Base-by-base conservation (phyloP, 2,797 vertebrate genomes). In the Acrocephalus scirpaceus region DNA sequence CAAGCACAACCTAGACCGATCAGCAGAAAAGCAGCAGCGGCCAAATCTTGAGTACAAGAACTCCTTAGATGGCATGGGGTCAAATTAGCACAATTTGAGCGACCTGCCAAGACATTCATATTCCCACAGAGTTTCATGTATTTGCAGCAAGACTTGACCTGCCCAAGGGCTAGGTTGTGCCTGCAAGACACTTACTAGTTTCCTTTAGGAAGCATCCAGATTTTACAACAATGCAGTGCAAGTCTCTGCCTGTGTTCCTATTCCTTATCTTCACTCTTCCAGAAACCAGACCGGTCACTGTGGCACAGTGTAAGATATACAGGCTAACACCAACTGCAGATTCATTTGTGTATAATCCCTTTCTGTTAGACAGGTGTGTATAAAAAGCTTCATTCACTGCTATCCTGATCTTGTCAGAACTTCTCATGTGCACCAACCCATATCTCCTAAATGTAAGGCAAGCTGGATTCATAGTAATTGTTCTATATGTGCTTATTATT, bases 261-360 rank as follows among this genome's bases (percentile, higher is more conserved):
- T 23, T 92, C 70, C 70, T 95, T 96, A 92, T 96, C 91, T 88
- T 57, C 64, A 30, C 62, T 91, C 64, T 73, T 73, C 77, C 95
- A 95, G 96, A 85, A 95, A 57, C 65, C 4, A 78, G 69, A 38
- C 4, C 3, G 48, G 95, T 77, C 89, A 81, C 89, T 79, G 70
- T 29, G 72, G 88, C 64, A 71, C 8, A 60, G 64, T 6, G 12
- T 1, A 27, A 93, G 92, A 91, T 17, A 66, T 3, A 0, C 2
- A 83, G 51, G 51, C 92, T 69, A 72, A 72, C 75, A 57, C n/a
- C 87, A 82, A 19, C 50, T 47, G n/a, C 2, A 84, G 32, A 86
- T 84, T 78, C 62, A 62, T 64, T 94, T 69, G 69, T 71, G 62
- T 47, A 45, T 84, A 96, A 97, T 94, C 91, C 73, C 51, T 38